phyloP scores from a whole-genome alignment of 2,113 vertebrate species.

The Reinhardtius hippoglossoides region DNA sequence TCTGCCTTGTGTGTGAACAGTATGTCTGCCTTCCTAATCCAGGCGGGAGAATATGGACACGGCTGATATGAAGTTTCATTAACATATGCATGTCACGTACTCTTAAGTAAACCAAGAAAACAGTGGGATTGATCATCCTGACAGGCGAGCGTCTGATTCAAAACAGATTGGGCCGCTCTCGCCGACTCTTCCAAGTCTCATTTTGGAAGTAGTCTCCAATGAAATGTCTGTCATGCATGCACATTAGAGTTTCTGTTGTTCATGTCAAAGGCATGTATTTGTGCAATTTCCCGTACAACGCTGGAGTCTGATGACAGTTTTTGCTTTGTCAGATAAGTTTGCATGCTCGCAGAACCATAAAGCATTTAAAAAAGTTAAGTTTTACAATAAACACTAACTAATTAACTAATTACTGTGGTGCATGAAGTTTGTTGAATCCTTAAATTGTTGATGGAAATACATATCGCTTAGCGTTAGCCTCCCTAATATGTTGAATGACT shows the following conservation, averaged over 20 bases:
- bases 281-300: background rate
- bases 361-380: background rate
- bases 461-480: background rate
- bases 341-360: background rate
- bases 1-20: conserved; percentile 62
- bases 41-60: conserved; percentile 64
- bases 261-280: conserved; percentile 42
- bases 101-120: conserved; percentile 60
- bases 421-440: background rate
- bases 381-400: too few relatives aligned
- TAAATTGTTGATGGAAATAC: background rate
- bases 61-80: conserved; percentile 66
- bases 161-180: conserved; percentile 63
- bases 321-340: conserved; percentile 23
- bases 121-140: conserved; percentile 59
- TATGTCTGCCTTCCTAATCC: conserved; percentile 61
- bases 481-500: background rate
- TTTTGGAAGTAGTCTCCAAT: conserved; percentile 50
- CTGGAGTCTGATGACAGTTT: conserved; percentile 20
- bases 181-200: conserved; percentile 60
- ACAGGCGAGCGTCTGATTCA: conserved; percentile 63
- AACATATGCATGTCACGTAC: conserved; percentile 66
- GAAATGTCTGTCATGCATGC: conserved; percentile 53
- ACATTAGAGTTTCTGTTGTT: conserved; percentile 37
- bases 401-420: too few relatives aligned